Evolutionary conservation across 2,797 vertebrate species (phyloP), one percentile per base, ranked within the genome.

Genomic region (Ceryle rudis): DNA sequence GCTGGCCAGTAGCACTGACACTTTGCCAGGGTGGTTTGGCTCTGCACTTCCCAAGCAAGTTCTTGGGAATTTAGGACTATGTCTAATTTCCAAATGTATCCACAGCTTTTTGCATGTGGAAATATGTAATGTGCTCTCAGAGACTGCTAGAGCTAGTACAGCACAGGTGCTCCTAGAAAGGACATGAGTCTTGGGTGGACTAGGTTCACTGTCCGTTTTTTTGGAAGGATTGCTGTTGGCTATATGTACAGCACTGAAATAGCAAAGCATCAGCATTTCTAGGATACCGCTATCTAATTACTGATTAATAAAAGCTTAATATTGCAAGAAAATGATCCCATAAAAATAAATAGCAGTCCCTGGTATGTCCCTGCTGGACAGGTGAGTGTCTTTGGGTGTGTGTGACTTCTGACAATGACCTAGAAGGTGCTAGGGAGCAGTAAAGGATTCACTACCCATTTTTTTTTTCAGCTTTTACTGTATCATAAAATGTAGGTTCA

Each of bases 101-200:
- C 54, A 60, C 55, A 75, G 47, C n/a, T 69, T 86, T 74, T 65
- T 61, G 62, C 9, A 5, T 5, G 10, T 80, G 72, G 18, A 74
- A 46, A 6, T 11, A 17, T 21, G 28, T 69, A 62, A 61, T 0
- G 2, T 51, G 65, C 19, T 81, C 54, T 57, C 29, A 54, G 70
- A 72, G 21, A 5, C 3, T 39, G 39, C 58, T 49, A 46, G 58
- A 49, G 31, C 26, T 51, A 47, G 26, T 3, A 77, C 61, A 74
- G 15, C 58, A 42, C 37, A 57, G 47, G 52, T 25, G 23, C 8
- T 60, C 25, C 81, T 28, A 55, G 49, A 39, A 71, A 65, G 26
- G 39, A 13, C 0, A 0, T 12, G 79, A 19, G 9, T 6, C 3
- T 0, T 14, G 47, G 52, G 23, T 31, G 44, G 47, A 16, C 25